phyloP scores from a whole-genome alignment of 1,140 invertebrate species.

The Lepidostoma basale region DNA sequence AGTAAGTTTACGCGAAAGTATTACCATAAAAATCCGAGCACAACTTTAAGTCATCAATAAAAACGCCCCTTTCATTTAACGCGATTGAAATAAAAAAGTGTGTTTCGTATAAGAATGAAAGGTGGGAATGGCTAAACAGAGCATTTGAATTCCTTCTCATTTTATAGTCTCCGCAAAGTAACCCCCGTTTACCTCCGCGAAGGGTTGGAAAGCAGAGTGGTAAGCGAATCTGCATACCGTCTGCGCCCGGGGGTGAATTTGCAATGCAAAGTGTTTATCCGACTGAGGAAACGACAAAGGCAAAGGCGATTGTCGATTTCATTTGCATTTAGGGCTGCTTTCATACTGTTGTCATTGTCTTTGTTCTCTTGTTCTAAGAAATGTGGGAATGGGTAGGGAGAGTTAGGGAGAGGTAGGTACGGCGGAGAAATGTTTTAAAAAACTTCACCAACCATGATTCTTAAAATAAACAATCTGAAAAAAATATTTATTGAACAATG shows the following conservation, averaged over 20 bases:
- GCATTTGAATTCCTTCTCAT: slow-evolving; percentile 26
- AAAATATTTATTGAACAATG: too few species aligned
- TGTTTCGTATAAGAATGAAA: neutral
- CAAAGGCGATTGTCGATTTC: neutral
- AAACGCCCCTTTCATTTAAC: too few species aligned
- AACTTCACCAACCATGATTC: too few species aligned
- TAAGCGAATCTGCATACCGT: slow-evolving; percentile 21
- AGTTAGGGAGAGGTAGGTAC: too few species aligned
- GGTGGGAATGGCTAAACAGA: neutral
- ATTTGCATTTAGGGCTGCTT: slow-evolving; percentile 17
- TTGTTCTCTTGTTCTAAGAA: neutral
- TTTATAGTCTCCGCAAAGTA: slow-evolving; percentile 26
- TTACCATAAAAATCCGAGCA: too few species aligned
- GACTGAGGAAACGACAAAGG: slow-evolving; percentile 25
- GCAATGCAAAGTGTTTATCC: slow-evolving; percentile 39
- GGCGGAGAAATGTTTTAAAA: too few species aligned
- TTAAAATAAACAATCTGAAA: too few species aligned
- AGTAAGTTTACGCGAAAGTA: too few species aligned
- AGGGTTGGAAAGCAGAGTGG: slow-evolving; percentile 23
- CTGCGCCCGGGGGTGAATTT: slow-evolving; percentile 36
- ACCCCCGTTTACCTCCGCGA: slow-evolving; percentile 16
- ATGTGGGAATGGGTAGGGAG: too few species aligned
- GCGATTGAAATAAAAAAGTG: too few species aligned
- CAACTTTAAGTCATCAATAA: too few species aligned
- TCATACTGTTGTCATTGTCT: slow-evolving; percentile 11